Evolutionary conservation across 2,113 vertebrate species (phyloP).

Genomic region (Rhabdomys dilectus): DNA sequence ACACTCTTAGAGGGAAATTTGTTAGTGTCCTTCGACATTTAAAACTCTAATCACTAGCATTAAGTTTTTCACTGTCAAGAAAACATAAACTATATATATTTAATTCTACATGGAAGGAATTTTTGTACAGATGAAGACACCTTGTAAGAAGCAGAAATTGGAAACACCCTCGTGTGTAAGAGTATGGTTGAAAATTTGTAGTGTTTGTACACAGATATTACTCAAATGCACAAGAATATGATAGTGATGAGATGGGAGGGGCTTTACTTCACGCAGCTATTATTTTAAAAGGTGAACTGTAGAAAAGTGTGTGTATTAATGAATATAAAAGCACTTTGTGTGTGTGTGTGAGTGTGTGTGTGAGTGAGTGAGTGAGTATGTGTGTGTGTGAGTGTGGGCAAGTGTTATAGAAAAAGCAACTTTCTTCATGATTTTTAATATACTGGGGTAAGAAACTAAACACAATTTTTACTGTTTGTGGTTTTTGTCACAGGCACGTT

Average conservation of each 20-base stretch:
- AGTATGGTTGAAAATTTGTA: neutral
- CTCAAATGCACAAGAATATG: neutral
- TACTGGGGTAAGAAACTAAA: neutral
- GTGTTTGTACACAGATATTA: neutral
- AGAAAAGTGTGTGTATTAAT: neutral
- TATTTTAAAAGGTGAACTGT: neutral
- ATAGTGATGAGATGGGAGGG: neutral
- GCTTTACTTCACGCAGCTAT: neutral
- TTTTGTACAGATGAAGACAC: neutral
- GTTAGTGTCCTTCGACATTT: neutral
- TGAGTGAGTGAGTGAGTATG: neutral
- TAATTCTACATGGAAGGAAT: neutral
- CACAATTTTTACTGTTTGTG: neutral
- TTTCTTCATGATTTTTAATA: neutral
- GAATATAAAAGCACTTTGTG: neutral
- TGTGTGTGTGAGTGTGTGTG: neutral
- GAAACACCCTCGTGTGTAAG: neutral
- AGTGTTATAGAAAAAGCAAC: neutral
- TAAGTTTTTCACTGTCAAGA: neutral
- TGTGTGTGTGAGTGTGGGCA: neutral
- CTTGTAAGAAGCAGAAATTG: conserved; percentile 16
- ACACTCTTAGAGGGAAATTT: neutral
- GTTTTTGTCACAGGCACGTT: neutral
- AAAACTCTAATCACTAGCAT: neutral
- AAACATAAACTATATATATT: neutral